Evolutionary conservation across 30 jellyfish, hydroid and myxozoan genomes (phyloP).

Genomic region (Aurelia coerulea): DNA sequence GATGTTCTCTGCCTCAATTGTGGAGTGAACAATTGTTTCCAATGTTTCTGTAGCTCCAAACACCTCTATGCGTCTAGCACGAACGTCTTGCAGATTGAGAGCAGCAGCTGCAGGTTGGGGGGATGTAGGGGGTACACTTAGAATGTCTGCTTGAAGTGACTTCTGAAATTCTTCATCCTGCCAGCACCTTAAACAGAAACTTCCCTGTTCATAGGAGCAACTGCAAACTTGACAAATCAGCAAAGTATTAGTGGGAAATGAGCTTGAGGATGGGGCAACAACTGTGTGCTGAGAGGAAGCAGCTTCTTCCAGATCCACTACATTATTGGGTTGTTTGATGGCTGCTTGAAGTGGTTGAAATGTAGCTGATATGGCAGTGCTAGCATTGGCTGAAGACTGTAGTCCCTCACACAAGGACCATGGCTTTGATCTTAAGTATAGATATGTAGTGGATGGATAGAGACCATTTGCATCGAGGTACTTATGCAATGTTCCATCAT

Average conservation of each 20-base stretch:
- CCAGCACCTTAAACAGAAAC: no score
- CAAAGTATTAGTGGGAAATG: conserved; percentile 3
- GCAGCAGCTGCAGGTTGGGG: no score
- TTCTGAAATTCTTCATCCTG: no score
- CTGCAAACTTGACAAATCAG: conserved; percentile 21
- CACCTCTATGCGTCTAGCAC: no score
- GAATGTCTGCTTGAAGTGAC: no score
- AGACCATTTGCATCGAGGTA: conserved; percentile 38
- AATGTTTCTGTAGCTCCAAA: no score
- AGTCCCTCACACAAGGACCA: conserved; percentile 10
- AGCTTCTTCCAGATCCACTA: conserved; percentile 10
- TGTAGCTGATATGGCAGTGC: not conserved
- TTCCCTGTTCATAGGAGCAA: no score
- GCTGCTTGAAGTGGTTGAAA: conserved; percentile 12
- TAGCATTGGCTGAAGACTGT: not conserved
- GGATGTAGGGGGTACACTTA: no score
- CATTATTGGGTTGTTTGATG: conserved; percentile 6
- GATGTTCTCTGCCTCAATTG: no score
- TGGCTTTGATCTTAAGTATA: conserved; percentile 17
- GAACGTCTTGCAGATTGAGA: no score
- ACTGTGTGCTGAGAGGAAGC: conserved; percentile 18
- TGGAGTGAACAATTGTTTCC: no score
- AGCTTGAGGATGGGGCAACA: not conserved
- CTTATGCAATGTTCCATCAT: conserved; percentile 24
- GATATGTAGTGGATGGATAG: conserved; percentile 30